Percentiles rank a stretch among this genome's conserved stretches.
Conservation (phyloP, 2,113 vertebrate species). For the Sinocyclocheilus rhinocerous region DNA sequence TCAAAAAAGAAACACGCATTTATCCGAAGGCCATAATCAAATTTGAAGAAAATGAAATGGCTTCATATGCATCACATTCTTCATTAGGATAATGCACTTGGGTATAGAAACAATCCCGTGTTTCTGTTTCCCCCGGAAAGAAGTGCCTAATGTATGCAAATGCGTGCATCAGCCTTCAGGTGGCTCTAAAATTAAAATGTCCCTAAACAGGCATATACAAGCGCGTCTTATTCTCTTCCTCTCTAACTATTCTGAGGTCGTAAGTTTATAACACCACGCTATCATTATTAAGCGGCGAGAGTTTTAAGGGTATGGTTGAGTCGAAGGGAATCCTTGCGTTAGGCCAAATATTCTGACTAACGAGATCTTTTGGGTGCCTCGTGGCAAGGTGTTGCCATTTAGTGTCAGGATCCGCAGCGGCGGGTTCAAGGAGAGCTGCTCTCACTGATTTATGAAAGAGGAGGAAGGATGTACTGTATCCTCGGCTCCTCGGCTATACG, state of each 20-base stretch:
- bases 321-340: constrained; percentile 48
- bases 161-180: constrained; percentile 11
- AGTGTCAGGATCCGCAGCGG: not conserved
- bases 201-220: not conserved
- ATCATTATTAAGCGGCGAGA: constrained; percentile 19
- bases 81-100: constrained; percentile 21
- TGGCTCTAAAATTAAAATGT: constrained; percentile 31
- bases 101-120: not conserved
- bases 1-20: constrained; percentile 8
- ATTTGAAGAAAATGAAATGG: constrained; percentile 17
- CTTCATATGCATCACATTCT: not conserved
- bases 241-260: not conserved
- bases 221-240: not conserved
- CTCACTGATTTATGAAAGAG: constrained; percentile 18
- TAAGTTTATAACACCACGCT: not conserved
- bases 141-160: constrained; percentile 30
- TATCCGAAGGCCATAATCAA: not conserved
- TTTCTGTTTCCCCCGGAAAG: not conserved
- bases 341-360: constrained; percentile 64
- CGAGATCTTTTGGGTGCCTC: constrained; percentile 55
- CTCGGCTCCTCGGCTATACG: not conserved
- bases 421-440: constrained; percentile 26
- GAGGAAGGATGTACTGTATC: not conserved
- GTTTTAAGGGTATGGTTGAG: constrained; percentile 57
- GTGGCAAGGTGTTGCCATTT: constrained; percentile 57